Conservation (phyloP, 2,797 vertebrate genomes). For the Tragopan temminckii region DNA sequence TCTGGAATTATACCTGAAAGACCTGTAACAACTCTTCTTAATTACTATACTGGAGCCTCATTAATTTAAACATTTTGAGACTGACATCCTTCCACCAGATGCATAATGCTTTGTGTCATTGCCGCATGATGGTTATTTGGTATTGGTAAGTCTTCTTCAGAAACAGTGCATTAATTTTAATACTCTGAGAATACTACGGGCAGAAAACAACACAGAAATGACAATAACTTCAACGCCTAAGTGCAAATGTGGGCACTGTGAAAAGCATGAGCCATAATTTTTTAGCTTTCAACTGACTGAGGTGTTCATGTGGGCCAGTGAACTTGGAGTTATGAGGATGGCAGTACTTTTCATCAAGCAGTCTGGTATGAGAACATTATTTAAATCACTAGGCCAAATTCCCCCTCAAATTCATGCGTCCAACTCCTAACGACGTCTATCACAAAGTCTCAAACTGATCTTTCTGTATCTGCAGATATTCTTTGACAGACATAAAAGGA, state of each 20-base stretch:
- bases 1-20: neutral
- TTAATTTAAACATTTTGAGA: neutral
- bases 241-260: neutral
- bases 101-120: neutral
- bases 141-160: neutral
- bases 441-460: neutral
- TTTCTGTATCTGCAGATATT: neutral
- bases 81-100: neutral
- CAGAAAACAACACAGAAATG: neutral
- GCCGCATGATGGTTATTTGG: neutral
- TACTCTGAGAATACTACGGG: neutral
- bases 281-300: neutral
- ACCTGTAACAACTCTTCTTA: neutral
- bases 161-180: neutral
- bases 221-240: neutral
- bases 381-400: neutral
- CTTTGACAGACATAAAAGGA: neutral
- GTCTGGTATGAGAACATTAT: neutral
- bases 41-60: neutral
- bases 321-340: neutral
- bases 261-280: neutral
- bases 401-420: neutral
- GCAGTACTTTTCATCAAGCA: neutral
- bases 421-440: neutral
- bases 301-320: fast-evolving